phyloP scores from a whole-genome alignment of 2,888 invertebrate genomes.

The Psococerastis gibbosa region DNA sequence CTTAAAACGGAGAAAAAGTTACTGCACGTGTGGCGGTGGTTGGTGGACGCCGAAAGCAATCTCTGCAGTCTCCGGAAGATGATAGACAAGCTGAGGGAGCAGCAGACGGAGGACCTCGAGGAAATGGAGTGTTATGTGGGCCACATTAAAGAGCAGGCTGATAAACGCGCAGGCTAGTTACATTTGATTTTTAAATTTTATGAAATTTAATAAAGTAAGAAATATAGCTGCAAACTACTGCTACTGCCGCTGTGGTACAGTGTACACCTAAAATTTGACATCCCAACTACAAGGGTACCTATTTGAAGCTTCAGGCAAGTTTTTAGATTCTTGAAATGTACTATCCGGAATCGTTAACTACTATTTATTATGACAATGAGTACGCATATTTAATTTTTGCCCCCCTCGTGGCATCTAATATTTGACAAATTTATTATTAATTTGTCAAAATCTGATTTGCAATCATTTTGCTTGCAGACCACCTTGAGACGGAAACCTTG shows the following conservation, averaged over 20 bases:
- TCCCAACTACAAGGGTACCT: too few species aligned
- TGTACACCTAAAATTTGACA: too few species aligned
- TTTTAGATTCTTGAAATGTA: too few species aligned
- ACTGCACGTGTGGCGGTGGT: slow-evolving; percentile 26
- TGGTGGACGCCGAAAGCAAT: slow-evolving; percentile 27
- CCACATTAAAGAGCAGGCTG: slow-evolving; percentile 23
- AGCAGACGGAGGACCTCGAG: slow-evolving; percentile 26
- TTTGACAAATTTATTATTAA: too few species aligned
- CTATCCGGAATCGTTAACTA: too few species aligned
- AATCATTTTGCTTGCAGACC: slow-evolving; percentile 14
- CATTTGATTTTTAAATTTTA: not conserved
- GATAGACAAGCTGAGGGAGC: slow-evolving; percentile 25
- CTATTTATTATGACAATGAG: too few species aligned
- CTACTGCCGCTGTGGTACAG: too few species aligned
- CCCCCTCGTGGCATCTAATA: too few species aligned
- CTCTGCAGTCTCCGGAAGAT: slow-evolving; percentile 24
- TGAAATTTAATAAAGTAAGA: too few species aligned
- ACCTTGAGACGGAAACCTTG: slow-evolving; percentile 21
- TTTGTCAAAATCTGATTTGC: not conserved
- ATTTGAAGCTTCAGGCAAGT: too few species aligned
- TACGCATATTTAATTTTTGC: too few species aligned
- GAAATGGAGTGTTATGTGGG: slow-evolving; percentile 26
- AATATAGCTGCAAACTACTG: too few species aligned
- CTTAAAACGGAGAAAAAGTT: slow-evolving; percentile 22
- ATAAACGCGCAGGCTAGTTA: slow-evolving; percentile 20